Conservation (phyloP, 2,797 vertebrate genomes). For the Taenioides sp. region DNA sequence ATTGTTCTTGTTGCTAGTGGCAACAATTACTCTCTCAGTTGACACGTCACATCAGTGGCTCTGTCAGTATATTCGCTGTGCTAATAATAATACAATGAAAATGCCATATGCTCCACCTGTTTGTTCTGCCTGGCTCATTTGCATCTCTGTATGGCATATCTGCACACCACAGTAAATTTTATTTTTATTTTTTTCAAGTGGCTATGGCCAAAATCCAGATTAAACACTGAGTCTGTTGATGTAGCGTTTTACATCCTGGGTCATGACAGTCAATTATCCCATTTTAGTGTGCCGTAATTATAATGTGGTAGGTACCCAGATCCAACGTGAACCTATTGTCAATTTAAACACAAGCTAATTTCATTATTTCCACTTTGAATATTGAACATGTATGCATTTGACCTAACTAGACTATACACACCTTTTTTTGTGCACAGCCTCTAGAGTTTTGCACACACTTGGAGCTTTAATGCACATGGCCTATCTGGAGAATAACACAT, state of each 20-base stretch:
- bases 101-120: conserved; percentile 2
- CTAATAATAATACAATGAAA: conserved; percentile 8
- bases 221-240: not conserved
- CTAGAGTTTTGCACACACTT: conserved; percentile 33
- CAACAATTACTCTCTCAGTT: conserved; percentile 7
- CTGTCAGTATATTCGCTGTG: not conserved
- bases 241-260: not conserved
- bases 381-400: conserved; percentile 2
- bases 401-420: conserved; percentile 25
- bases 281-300: not conserved
- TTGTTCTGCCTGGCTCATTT: not conserved
- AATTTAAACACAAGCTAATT: not conserved
- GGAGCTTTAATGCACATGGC: conserved; percentile 18
- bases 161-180: not conserved
- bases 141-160: not conserved
- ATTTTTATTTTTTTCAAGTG: not conserved
- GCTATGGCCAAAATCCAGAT: not conserved
- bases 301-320: not conserved
- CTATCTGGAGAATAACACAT: conserved; percentile 49
- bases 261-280: not conserved
- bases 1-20: conserved; percentile 7
- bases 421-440: conserved; percentile 21
- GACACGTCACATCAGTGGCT: conserved; percentile 1
- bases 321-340: not conserved
- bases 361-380: conserved; percentile 22